Base-by-base conservation (phyloP, 2,113 vertebrate genomes). In the Gavialis gangeticus region DNA sequence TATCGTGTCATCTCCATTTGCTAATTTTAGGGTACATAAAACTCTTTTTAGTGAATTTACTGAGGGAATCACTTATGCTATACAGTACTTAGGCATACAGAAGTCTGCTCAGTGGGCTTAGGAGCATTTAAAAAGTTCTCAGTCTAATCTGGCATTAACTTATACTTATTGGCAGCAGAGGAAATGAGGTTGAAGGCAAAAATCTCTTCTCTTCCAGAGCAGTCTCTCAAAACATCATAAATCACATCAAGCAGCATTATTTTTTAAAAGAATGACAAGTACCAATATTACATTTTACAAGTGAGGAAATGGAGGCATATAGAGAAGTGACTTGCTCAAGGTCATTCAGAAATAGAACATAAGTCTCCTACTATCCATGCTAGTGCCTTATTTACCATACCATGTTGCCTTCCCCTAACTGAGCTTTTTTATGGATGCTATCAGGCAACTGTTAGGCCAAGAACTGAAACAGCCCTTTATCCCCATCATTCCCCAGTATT, bases 231-330 rank as follows among this genome's bases (percentile, higher is more conserved):
- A 56, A 30, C 59, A 87, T 86, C 91, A 58, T 11, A 62, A 76
- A 77, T 17, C 77, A 84, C 56, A 64, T 57, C 80, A 77, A 11
- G 27, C 2, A 28, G 14, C 6, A 58, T 2, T 6, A 85, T 85
- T 92, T 85, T 17, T 84, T 19, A 60, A 25, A 67, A 64, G 57
- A 82, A 81, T 88, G 13, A 71, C 69, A 85, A 93, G 22, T 5
- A 15, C 88, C 83, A 11, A 87, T 67, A 46, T 34, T 77, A 34
- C 21, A 55, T 91, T 92, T 83, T 46, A 76, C 34, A 87, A 16
- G 60, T 84, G 63, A 95, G 91, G 84, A 85, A 96, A 79, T n/a
- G 3, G 21, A 90, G 89, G 60, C 14, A 79, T 28, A 56, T 59
- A 63, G 2, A 25, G 62, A 60, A 56, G 75, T 46, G 69, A 73